phyloP scores from a whole-genome alignment of 2,888 invertebrate species.

The Xanthorhoe designata region DNA sequence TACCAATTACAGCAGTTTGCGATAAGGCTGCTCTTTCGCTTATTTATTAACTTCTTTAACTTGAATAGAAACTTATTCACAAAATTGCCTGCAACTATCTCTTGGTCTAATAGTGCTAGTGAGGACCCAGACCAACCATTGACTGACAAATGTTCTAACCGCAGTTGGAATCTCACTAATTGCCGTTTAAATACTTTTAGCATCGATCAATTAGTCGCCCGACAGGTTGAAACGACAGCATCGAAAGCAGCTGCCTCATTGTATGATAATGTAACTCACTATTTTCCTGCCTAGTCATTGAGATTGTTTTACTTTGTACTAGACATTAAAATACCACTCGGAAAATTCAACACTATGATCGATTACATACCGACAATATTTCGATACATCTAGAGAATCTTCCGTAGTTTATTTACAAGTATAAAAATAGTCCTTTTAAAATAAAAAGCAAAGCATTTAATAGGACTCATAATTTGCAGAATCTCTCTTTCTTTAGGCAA shows the following conservation, averaged over 20 bases:
- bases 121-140: conserved; percentile 30
- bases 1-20: too few species aligned
- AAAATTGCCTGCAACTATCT: background rate
- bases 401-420: too few species aligned
- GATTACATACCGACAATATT: too few species aligned
- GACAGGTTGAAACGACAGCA: conserved; percentile 37
- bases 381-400: too few species aligned
- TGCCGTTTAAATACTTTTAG: conserved; percentile 54
- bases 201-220: conserved; percentile 44
- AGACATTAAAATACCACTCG: too few species aligned
- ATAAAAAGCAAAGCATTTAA: too few species aligned
- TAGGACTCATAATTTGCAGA: too few species aligned
- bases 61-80: background rate
- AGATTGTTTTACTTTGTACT: background rate
- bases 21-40: too few species aligned
- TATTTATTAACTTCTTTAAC: too few species aligned
- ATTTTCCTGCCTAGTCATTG: background rate
- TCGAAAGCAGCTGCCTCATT: conserved; percentile 25
- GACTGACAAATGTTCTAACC: conserved; percentile 43
- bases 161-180: conserved; percentile 48
- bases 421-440: too few species aligned
- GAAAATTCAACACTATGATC: too few species aligned
- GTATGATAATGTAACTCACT: background rate
- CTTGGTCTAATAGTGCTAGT: background rate
- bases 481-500: too few species aligned